Base-by-base conservation (phyloP, 2,888 invertebrate species). In the Tridacna gigas region DNA sequence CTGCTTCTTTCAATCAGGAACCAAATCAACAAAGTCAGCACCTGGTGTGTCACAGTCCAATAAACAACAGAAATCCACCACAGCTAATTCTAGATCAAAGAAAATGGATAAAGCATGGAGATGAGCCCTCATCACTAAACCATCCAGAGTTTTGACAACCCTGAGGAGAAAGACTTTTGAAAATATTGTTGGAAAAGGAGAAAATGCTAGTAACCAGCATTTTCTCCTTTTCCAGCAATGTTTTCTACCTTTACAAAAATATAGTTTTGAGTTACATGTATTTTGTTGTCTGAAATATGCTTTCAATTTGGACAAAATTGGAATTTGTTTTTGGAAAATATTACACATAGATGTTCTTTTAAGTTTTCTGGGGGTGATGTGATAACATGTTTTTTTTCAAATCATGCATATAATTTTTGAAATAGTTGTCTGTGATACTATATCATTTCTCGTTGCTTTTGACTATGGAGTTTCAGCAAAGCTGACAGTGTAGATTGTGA, bases 81-180 rank as follows among this genome's bases (percentile, higher is more conserved):
- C 81, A 60, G 69, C 79, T 15, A 74, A 65, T 9, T 75, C 77
- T 13, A 86, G 83, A 77, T 66, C 82, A 71, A 86, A 83, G 74
- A 89, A 89, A 66, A 69, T 78, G 75, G 89, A 84, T 25, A 89
- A 89, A 77, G 89, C 89, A 15, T 89, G 89, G 89, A 86, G 89
- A 82, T 89, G 77, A 88, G n/a, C 28, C 56, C 15, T 20, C 56
- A 37, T 37, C 7, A 37, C 7, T 37, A 2, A 37, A 37, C 37
- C 37, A 37, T 37, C 37, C 37, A 2, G 37, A 2, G 2, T 37
- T 37, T 37, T 37, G 37, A 37, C 7, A 7, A 37, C 37, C 7
- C 7, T 37, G 37, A 37, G 37, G 37, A 37, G 37, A 37, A 37
- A 37, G 37, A 7, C 37, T 7, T 15, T 56, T 56, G 56, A 20